Percentiles rank a stretch among this genome's conserved stretches.
Conservation (phyloP, 2,797 vertebrate species). For the Phrynocephalus guinanensis region DNA sequence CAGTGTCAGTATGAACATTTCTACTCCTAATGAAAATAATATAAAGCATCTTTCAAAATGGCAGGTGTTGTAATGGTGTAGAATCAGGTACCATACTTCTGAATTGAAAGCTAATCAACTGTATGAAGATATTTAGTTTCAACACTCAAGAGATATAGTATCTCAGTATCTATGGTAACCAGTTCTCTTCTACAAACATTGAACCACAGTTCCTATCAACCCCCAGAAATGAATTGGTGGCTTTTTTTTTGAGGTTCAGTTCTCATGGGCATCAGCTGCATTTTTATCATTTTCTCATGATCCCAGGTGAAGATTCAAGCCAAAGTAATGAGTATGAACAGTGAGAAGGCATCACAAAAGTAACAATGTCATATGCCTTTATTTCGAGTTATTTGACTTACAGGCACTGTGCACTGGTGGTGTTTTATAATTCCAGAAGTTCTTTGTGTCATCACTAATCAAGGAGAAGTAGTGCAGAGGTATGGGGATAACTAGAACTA, state of each 20-base stretch:
- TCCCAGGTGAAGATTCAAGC: neutral
- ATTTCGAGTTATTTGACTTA: constrained; percentile 72
- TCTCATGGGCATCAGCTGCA: neutral
- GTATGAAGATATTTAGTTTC: neutral
- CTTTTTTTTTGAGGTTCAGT: neutral
- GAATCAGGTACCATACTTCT: neutral
- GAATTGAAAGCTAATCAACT: neutral
- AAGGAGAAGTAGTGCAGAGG: neutral
- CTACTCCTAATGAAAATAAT: no score
- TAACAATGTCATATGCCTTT: constrained; percentile 72
- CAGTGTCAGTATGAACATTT: neutral
- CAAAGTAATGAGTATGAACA: neutral
- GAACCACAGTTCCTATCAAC: no score
- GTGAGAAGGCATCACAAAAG: constrained; percentile 7
- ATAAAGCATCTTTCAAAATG: neutral
- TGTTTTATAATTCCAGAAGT: constrained; percentile 46
- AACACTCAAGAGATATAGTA: neutral
- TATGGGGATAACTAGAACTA: constrained; percentile 42
- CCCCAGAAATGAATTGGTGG: neutral
- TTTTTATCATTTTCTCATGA: neutral
- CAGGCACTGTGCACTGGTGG: constrained; percentile 66
- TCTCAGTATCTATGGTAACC: neutral
- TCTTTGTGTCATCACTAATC: constrained; percentile 44
- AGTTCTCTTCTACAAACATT: no score
- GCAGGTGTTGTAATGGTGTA: neutral